A percentile compares a stretch with the other conserved stretches of the same genome.
Evolutionary conservation across 2,888 invertebrate genomes (phyloP).

Genomic region (Stratiomys singularior): DNA sequence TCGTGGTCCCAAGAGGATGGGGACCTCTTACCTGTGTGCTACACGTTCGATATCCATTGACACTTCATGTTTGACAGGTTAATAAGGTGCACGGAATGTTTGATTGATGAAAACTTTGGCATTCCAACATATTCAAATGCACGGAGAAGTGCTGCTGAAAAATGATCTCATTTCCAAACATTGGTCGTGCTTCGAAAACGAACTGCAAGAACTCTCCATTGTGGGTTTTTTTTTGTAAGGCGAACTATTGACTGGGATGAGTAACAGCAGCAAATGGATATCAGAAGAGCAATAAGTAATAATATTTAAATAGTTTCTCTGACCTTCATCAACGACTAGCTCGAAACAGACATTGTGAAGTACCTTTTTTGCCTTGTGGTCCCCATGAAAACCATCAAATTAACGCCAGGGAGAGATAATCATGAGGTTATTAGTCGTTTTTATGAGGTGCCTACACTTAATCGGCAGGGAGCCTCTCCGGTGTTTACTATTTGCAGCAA

Average conservation of each 20-base stretch:
- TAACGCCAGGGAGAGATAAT: constrained; percentile 40
- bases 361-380: background rate
- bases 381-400: constrained; percentile 24
- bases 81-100: constrained; percentile 49
- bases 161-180: constrained; percentile 18
- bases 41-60: constrained; percentile 49
- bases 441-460: constrained; percentile 36
- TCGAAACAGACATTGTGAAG: background rate
- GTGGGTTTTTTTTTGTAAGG: background rate
- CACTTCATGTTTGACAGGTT: constrained; percentile 52
- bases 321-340: constrained; percentile 19
- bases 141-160: constrained; percentile 32
- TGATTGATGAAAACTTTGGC: constrained; percentile 50
- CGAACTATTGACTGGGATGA: background rate
- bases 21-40: constrained; percentile 33
- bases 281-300: constrained; percentile 16
- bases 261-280: background rate
- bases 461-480: constrained; percentile 16
- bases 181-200: background rate
- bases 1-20: constrained; percentile 12
- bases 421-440: constrained; percentile 8
- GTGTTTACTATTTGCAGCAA: too few relatives aligned
- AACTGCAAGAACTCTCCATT: background rate
- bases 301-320: constrained; percentile 26
- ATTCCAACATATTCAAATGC: constrained; percentile 35